Evolutionary conservation across 2,888 invertebrate genomes (phyloP).

Genomic region (Acanthopleura granulata): DNA sequence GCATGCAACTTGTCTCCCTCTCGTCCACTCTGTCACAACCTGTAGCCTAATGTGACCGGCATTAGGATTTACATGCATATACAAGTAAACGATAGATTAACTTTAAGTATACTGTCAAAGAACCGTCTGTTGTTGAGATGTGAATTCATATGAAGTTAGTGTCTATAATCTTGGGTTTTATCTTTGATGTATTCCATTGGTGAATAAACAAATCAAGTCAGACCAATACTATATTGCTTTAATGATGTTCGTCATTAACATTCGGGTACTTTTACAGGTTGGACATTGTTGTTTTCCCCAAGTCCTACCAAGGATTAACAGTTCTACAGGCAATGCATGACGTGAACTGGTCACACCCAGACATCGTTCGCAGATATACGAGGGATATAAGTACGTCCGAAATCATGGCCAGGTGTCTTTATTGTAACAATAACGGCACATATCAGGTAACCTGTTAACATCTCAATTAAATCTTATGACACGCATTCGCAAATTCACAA

Average conservation of each 20-base stretch:
- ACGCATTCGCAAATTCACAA: too few species aligned
- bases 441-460: slow-evolving; percentile 8
- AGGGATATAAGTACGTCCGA: not conserved
- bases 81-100: too few species aligned
- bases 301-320: slow-evolving; percentile 3
- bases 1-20: too few species aligned
- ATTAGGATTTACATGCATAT: too few species aligned
- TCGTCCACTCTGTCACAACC: too few species aligned
- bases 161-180: too few species aligned
- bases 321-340: slow-evolving; percentile 4
- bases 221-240: not conserved
- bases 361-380: not conserved
- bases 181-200: not conserved
- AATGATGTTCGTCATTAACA: not conserved
- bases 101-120: too few species aligned
- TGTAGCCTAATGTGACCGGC: too few species aligned
- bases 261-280: not conserved
- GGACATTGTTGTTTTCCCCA: slow-evolving; percentile 15
- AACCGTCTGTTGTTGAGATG: too few species aligned
- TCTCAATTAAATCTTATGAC: too few species aligned
- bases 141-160: too few species aligned
- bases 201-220: too few species aligned
- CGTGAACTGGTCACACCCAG: slow-evolving; percentile 8
- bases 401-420: slow-evolving; percentile 15
- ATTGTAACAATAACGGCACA: slow-evolving; percentile 7